Evolutionary conservation across 2,797 vertebrate genomes (phyloP).

Genomic region (Rhinella marina): DNA sequence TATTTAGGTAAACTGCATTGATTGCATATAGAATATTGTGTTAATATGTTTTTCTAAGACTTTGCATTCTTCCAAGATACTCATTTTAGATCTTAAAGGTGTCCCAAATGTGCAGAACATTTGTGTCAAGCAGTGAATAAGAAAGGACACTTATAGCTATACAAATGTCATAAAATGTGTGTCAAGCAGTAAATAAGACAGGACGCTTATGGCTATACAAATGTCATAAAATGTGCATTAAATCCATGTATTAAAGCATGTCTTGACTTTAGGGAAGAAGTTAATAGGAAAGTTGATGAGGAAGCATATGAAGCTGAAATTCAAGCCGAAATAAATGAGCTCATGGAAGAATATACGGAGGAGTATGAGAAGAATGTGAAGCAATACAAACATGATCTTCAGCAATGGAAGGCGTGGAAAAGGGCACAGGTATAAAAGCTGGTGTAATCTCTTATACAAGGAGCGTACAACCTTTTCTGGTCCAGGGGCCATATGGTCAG

Average conservation of each 20-base stretch:
- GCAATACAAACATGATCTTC: slow-evolving; percentile 78
- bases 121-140: slow-evolving; percentile 2
- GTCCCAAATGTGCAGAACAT: not conserved
- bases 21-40: not conserved
- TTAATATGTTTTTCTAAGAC: not conserved
- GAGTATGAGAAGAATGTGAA: slow-evolving; percentile 82
- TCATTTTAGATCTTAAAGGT: not conserved
- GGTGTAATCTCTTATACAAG: not conserved
- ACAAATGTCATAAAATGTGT: not conserved
- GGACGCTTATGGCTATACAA: not conserved
- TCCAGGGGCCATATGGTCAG: not conserved
- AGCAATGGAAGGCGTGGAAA: slow-evolving; percentile 89
- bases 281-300: slow-evolving; percentile 80
- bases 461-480: not conserved
- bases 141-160: not conserved
- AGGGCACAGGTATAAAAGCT: slow-evolving; percentile 79
- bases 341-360: slow-evolving; percentile 80
- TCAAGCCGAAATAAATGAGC: slow-evolving; percentile 82
- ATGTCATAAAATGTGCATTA: not conserved
- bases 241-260: not conserved
- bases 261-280: slow-evolving; percentile 79
- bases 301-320: slow-evolving; percentile 85
- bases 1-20: not conserved
- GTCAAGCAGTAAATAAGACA: not conserved
- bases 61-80: not conserved